A percentile compares a stretch with the other conserved stretches of the same genome.
Evolutionary conservation across 2,888 invertebrate species (phyloP).

Genomic region (Azorinus chamasolen): DNA sequence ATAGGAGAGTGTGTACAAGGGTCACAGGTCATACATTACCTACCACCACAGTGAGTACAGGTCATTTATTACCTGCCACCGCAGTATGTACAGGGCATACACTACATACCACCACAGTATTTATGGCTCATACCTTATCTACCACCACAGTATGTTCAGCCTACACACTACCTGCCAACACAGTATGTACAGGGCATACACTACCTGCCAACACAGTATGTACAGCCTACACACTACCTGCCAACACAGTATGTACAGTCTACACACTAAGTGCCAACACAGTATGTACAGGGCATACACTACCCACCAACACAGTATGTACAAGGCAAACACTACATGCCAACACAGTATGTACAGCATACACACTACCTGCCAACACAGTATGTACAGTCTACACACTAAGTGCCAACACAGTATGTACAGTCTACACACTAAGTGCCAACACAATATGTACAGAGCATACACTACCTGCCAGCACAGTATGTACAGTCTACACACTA

Average conservation of each 20-base stretch:
- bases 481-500: not conserved
- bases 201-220: not conserved
- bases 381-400: not conserved
- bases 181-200: not conserved
- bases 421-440: not conserved
- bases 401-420: too few species aligned
- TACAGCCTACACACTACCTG: conserved; percentile 2
- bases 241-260: not conserved
- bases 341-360: not conserved
- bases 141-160: not conserved
- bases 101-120: not conserved
- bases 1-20: conserved; percentile 88
- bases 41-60: conserved; percentile 77
- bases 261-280: not conserved
- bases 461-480: conserved; percentile 2
- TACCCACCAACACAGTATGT: not conserved
- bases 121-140: not conserved
- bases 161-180: not conserved
- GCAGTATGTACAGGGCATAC: conserved; percentile 5
- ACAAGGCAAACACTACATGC: not conserved
- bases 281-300: conserved; percentile 1
- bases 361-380: not conserved
- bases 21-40: conserved; percentile 88
- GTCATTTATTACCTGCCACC: conserved; percentile 86
- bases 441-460: not conserved